Evolutionary conservation across 2,113 vertebrate genomes (phyloP).

Genomic region (Oenanthe oenanthe): DNA sequence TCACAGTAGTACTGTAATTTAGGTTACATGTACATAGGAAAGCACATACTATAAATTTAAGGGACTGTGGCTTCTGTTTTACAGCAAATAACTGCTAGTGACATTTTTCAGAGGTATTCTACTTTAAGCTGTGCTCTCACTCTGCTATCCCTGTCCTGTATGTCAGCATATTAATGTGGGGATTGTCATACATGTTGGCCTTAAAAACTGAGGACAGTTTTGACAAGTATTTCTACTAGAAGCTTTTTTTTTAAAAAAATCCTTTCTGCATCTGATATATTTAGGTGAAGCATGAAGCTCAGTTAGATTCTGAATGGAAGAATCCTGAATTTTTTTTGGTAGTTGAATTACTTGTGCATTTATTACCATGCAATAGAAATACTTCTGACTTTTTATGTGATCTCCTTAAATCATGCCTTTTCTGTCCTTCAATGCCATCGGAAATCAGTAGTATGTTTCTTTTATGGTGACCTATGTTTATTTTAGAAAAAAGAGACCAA

Average conservation of each 20-base stretch:
- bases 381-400: neutral
- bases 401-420: neutral
- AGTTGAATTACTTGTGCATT: neutral
- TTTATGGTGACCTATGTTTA: neutral
- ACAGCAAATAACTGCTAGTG: constrained; percentile 19
- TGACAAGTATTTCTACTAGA: constrained; percentile 29
- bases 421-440: neutral
- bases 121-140: neutral
- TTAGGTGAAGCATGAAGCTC: neutral
- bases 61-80: constrained; percentile 18
- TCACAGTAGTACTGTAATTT: constrained; percentile 50
- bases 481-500: neutral
- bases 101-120: constrained; percentile 25
- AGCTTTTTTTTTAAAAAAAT: neutral
- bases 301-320: neutral
- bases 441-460: neutral
- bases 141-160: neutral
- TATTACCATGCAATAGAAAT: neutral
- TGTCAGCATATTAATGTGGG: constrained; percentile 1
- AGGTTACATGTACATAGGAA: constrained; percentile 58
- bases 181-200: constrained; percentile 4
- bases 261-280: neutral
- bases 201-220: constrained; percentile 47
- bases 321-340: neutral
- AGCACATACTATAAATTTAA: constrained; percentile 38